phyloP scores from a whole-genome alignment of 2,888 invertebrate genomes.

The Acanthosepion pharaonis region DNA sequence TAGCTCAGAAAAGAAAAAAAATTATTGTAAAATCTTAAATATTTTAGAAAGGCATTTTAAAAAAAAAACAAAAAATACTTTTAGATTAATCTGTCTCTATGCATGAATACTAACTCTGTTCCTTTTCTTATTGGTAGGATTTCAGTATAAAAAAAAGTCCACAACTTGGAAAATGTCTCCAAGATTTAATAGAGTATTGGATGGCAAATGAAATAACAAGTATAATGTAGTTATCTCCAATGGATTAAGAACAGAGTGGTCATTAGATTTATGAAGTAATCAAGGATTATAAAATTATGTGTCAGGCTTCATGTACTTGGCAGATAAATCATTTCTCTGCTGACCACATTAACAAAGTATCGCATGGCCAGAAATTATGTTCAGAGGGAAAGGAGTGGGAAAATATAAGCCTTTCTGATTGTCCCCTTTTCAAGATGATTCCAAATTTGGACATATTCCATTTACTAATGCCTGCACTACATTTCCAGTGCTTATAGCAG shows the following conservation, averaged over 20 bases:
- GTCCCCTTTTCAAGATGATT: background rate
- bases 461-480: background rate
- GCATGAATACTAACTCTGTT: background rate
- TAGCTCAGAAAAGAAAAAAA: no score
- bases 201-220: background rate
- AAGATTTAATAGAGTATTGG: background rate
- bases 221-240: background rate
- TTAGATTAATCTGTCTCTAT: background rate
- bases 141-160: background rate
- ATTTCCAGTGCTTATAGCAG: background rate
- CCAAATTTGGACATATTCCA: background rate
- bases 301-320: background rate
- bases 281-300: background rate
- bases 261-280: slow-evolving; percentile 33
- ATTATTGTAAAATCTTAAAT: no score
- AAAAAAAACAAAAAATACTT: no score
- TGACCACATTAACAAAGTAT: background rate
- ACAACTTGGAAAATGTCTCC: background rate
- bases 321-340: background rate
- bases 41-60: no score
- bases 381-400: background rate
- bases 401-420: background rate
- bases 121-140: background rate
- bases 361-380: background rate
- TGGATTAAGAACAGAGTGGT: slow-evolving; percentile 9